Base-by-base conservation (phyloP, 2,113 vertebrate species). In the Lepus americanus region DNA sequence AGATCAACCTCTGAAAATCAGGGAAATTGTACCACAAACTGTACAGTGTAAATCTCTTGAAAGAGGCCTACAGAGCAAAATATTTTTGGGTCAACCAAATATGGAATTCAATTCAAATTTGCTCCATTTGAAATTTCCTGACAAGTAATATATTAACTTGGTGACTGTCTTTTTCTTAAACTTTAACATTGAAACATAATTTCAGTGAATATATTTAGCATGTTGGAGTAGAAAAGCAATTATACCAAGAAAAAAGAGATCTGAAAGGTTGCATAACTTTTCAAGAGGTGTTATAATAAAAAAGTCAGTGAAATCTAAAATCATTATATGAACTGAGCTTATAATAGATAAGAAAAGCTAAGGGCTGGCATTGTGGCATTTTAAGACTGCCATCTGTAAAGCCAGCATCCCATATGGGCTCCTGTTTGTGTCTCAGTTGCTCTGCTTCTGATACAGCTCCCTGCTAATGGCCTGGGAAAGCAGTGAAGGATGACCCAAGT, bases 81-180 rank as follows among this genome's bases (percentile, higher is more conserved):
- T 49, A 44, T 25, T 67, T 64, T 84, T 85, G 59, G 49, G 74
- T 79, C 5, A 53, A 61, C 55, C 9, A 67, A 22, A 73, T 51
- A n/a, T 44, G 44, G 22, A 61, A 20, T 13, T 36, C 69, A 91
- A 39, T 74, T 64, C n/a, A 66, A 20, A 92, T 81, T 76, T 64
- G 55, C 12, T 76, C 6, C 31, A 39, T 82, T 33, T 72, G 84
- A 92, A 81, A 89, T 77, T 59, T 94, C 14, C 67, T 70, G 44
- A 29, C 53, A 69, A 66, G 63, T 72, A 81, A 77, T 89, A 3
- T 77, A 66, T 66, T 89, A 67, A 94, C 89, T 82, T 89, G n/a
- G 31, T 82, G 12, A 81, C 25, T 85, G 31, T 39, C 27, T 59
- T 93, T 69, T 90, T 66, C 33, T 86, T 55, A 86, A 89, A 78